Evolutionary conservation across 2,888 invertebrate genomes (phyloP).

Genomic region (Lacanobia wlatinum): DNA sequence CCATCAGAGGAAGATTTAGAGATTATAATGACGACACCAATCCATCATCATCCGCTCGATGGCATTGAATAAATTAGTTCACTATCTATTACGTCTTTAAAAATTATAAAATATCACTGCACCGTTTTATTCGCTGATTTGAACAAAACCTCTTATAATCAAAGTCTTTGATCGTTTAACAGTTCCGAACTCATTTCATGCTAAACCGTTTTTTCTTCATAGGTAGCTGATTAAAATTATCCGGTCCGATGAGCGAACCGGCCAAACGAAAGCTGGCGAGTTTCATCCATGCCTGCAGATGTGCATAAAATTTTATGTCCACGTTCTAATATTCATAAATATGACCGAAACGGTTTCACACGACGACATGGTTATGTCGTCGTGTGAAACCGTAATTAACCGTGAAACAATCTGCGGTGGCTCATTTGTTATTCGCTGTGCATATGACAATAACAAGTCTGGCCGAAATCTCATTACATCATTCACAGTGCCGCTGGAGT

Average conservation of each 20-base stretch:
- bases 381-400: slow-evolving; percentile 84
- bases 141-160: slow-evolving; percentile 69
- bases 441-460: slow-evolving; percentile 88
- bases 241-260: slow-evolving; percentile 76
- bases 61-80: slow-evolving; percentile 1
- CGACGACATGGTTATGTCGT: too few species aligned
- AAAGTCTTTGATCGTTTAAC: slow-evolving; percentile 82
- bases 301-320: slow-evolving; percentile 66
- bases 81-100: not conserved
- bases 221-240: slow-evolving; percentile 85
- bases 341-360: slow-evolving; percentile 67
- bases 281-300: slow-evolving; percentile 58
- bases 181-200: slow-evolving; percentile 83
- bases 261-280: slow-evolving; percentile 74
- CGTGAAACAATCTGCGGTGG: slow-evolving; percentile 78
- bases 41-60: not conserved
- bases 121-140: slow-evolving; percentile 65
- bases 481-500: slow-evolving; percentile 85
- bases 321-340: slow-evolving; percentile 80
- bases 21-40: not conserved
- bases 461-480: slow-evolving; percentile 88
- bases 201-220: slow-evolving; percentile 79
- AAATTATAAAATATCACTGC: slow-evolving; percentile 48
- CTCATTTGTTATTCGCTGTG: slow-evolving; percentile 86
- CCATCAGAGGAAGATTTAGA: not conserved